phyloP scores from a whole-genome alignment of 2,113 vertebrate genomes.

The Illadopsis cleaveri region DNA sequence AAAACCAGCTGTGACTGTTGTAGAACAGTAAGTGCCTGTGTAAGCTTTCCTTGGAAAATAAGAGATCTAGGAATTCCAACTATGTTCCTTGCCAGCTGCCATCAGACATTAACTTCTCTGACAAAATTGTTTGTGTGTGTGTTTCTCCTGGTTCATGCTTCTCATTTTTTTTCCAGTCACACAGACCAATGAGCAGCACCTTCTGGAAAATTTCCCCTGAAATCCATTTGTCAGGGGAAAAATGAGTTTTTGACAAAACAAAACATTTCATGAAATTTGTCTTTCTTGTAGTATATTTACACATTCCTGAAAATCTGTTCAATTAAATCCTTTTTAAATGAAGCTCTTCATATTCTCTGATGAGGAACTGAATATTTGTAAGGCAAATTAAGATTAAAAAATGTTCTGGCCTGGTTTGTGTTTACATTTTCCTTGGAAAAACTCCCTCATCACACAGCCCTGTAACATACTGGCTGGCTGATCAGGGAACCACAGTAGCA shows the following conservation, averaged over 20 bases:
- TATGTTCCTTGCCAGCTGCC: not conserved
- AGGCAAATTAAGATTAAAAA: not conserved
- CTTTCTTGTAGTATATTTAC: not conserved
- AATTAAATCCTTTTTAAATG: not conserved
- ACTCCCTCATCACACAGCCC: not conserved
- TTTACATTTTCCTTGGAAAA: not conserved
- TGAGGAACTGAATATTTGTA: not conserved
- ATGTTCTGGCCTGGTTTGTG: not conserved
- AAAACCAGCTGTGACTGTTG: not conserved
- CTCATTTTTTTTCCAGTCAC: not conserved
- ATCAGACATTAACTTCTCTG: not conserved
- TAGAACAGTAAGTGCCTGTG: not conserved
- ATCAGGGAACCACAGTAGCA: not conserved
- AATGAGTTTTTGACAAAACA: conserved; percentile 5
- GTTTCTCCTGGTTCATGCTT: not conserved
- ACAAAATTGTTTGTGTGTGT: not conserved
- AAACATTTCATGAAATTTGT: not conserved
- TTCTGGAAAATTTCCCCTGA: not conserved
- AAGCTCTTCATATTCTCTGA: not conserved
- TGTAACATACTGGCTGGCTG: not conserved
- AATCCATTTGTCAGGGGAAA: not conserved
- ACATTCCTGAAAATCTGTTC: not conserved
- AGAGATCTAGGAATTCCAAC: not conserved
- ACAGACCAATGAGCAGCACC: not conserved
- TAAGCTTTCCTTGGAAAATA: not conserved